These are phyloP conservation scores for Lordiphosa andalusiaca DNA, from an alignment of 2,888 invertebrate species.

Conservation along the genomic window DNA sequence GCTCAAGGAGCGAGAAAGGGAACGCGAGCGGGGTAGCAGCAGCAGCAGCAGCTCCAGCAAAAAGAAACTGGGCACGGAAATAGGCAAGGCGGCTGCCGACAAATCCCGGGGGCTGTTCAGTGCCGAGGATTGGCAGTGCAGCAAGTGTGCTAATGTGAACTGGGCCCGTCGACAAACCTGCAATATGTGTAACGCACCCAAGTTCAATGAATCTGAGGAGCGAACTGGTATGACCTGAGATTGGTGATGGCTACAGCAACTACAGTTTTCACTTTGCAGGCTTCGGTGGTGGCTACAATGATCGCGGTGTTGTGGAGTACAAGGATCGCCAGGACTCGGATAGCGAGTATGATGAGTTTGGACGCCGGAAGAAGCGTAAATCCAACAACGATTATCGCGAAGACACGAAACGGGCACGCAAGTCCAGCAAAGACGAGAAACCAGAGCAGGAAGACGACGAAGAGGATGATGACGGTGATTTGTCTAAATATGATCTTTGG, in stretches of 20 bases:
- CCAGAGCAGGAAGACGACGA: slow-evolving; percentile 81
- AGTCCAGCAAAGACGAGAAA: slow-evolving; percentile 73
- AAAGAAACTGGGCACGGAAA: slow-evolving; percentile 95
- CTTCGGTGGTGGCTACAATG: slow-evolving; percentile 96
- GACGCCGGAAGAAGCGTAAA: slow-evolving; percentile 83
- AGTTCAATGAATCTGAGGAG: slow-evolving; percentile 95
- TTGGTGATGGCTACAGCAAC: slow-evolving; percentile 33
- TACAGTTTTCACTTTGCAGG: slow-evolving; percentile 79
- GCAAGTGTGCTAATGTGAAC: slow-evolving; percentile 99
- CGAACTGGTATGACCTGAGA: slow-evolving; percentile 82
- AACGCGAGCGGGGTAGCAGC: slow-evolving; percentile 53
- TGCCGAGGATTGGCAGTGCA: slow-evolving; percentile 99
- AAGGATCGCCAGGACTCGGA: slow-evolving; percentile 93
- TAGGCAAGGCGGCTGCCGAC: slow-evolving; percentile 98
- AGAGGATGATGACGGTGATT: slow-evolving; percentile 85
- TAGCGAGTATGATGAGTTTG: slow-evolving; percentile 98
- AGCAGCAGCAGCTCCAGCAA: slow-evolving; percentile 67
- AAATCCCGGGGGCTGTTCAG: slow-evolving; percentile 91
- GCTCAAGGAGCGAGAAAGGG: slow-evolving; percentile 26
- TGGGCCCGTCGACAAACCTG: slow-evolving; percentile 94
- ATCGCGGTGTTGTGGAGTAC: slow-evolving; percentile 97
- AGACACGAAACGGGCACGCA: slow-evolving; percentile 41
- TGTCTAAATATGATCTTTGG: slow-evolving; percentile 90
- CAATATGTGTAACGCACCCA: slow-evolving; percentile 99
- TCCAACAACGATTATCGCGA: slow-evolving; percentile 65